Evolutionary conservation across 1,140 invertebrate species (phyloP).

Genomic region (Euwallacea fornicatus): DNA sequence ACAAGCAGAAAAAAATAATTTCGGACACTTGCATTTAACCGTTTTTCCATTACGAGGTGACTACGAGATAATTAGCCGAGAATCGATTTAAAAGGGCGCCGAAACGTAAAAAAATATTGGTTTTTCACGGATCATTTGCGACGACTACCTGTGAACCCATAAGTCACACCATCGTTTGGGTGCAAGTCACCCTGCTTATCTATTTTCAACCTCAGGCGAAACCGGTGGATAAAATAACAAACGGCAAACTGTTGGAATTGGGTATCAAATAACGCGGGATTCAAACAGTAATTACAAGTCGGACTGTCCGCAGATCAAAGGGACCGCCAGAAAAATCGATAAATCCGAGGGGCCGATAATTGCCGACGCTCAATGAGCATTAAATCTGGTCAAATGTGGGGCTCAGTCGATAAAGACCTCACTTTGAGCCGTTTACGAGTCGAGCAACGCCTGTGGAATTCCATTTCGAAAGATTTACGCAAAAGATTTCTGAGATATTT

Average conservation of each 20-base stretch:
- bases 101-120: conserved; percentile 31
- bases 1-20: conserved; percentile 18
- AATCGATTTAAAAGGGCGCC: conserved; percentile 29
- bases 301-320: conserved; percentile 11
- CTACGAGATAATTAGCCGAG: conserved; percentile 22
- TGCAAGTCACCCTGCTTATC: neutral
- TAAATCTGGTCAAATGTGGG: conserved; percentile 23
- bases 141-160: conserved; percentile 4
- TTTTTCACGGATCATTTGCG: conserved; percentile 22
- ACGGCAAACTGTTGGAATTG: too few relatives aligned
- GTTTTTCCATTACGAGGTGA: conserved; percentile 10
- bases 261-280: neutral
- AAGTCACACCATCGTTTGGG: neutral
- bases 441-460: conserved; percentile 7
- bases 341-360: conserved; percentile 13
- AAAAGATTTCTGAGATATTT: too few relatives aligned
- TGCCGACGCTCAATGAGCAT: conserved; percentile 17
- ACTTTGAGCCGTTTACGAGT: conserved; percentile 20
- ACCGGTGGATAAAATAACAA: too few relatives aligned
- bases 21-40: conserved; percentile 12
- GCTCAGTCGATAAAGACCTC: conserved; percentile 24
- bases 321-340: conserved; percentile 15
- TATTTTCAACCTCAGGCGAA: too few relatives aligned
- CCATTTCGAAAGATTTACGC: conserved; percentile 16
- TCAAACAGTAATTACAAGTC: conserved; percentile 8